Base-by-base conservation (phyloP, 1,140 invertebrate genomes). In the Eciton burchellii region DNA sequence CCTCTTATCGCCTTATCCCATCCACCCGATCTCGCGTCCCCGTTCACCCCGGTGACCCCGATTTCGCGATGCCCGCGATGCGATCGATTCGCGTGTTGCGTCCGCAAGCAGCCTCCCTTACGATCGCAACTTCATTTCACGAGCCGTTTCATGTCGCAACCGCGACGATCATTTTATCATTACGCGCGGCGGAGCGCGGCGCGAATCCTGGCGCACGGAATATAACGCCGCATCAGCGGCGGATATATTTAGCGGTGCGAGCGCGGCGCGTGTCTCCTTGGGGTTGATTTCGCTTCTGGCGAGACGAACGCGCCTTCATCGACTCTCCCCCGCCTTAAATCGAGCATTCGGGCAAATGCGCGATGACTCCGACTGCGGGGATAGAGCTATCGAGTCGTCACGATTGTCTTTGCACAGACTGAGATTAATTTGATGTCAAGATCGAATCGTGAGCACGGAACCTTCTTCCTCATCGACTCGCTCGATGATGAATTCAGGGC, bases 61-160 rank as follows among this genome's bases (percentile, higher is more conserved):
- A 87, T 87, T 87, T 84, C 84, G 84, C 73, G 86, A 84, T n/a
- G 73, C 60, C 81, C 49, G 74, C 74, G 76, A 87, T 87, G 11
- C 65, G 21, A 12, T 8, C 35, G 57, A 71, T 73, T 73, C n/a
- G n/a, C n/a, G 68, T 81, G 6, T 35, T 35, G 6, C 6, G 6
- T 35, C 68, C 21, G 12, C 21, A 56, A 57, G n/a, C 56, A 21
- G 6, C 2, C 35, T 35, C 35, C 12, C 24, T 19, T 56, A 11
- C 56, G 56, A 66, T 12, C 68, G 6, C 56, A 43, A 70, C 43
- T 56, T 56, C 1, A n/a, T n/a, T n/a, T n/a, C n/a, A n/a, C n/a
- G n/a, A 29, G 26, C 19, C 21, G 41, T 4, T 14, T 16, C 8
- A 8, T 35, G 14, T 52, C n/a, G n/a, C 2, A 14, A 76, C 65